Base-by-base conservation (phyloP, 2,888 invertebrate genomes). In the Metellina segmentata region DNA sequence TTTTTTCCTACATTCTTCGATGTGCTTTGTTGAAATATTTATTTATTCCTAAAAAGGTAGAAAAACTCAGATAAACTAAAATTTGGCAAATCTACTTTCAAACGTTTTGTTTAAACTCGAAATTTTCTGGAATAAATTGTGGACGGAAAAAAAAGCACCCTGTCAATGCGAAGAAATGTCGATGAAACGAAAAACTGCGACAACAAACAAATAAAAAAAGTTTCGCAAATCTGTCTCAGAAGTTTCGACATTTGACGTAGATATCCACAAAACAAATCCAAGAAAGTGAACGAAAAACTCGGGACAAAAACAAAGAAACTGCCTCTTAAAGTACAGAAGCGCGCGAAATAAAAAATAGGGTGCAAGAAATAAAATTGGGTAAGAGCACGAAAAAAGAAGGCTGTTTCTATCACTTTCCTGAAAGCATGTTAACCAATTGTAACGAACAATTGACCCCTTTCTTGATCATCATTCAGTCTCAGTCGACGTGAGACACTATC, bases 341-440 rank as follows among this genome's bases (percentile, higher is more conserved):
- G 71, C 48, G 34, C 34, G 34, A 34, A 34, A 34, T 34, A n/a
- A 71, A n/a, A n/a, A 71, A 71, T 19, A 71, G 34, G 34, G 19
- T 20, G 34, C 11, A 20, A 19, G 20, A 7, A 72, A 72, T 13
- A 77, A 77, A 77, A 82, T 20, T 72, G 72, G 51, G 49, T 52
- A 52, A 72, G 51, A 11, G 20, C 13, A 20, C 48, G 85, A 61
- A 34, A 75, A 85, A 75, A 9, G 9, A 53, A n/a, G 61, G 16
- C 85, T 20, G 13, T 61, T 75, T 69, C 75, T 85, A 74, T 85
- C 61, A 49, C 49, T 85, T 75, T 61, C 49, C n/a, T 61, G 75
- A 85, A 85, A 85, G 85, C 85, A 74, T 75, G 85, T 85, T 75
- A 85, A 75, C 13, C 85, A 75, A 75, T 85, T 85, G 85, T 19